Base-by-base conservation (phyloP, 2,113 vertebrate genomes). In the Eurypyga helias region DNA sequence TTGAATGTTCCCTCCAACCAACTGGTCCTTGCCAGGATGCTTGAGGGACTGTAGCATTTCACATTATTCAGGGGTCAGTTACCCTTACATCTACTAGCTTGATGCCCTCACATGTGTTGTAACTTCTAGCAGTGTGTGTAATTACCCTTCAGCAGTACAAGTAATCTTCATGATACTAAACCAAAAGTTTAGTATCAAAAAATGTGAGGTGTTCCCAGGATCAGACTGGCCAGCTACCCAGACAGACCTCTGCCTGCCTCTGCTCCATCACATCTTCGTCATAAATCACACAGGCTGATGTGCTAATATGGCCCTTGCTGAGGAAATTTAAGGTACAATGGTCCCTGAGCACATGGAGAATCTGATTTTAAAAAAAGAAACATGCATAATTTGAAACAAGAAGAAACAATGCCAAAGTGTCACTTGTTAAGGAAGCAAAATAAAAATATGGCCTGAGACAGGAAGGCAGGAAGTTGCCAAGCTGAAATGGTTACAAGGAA, bases 41-140 rank as follows among this genome's bases (percentile, higher is more conserved):
- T 28, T 12, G 13, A 28, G 34, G 29, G 26, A 24, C 19, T 81
- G 26, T 48, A 10, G 52, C 0, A 38, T 29, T 79, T 69, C 24
- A 16, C 43, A 17, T 46, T 41, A 51, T 16, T 77, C 25, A 45
- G 26, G 29, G 31, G 10, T 25, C 13, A 29, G 15, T 57, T 78
- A 20, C 45, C 41, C 11, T 83, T 34, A 17, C 13, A 49, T 49
- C 24, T 54, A 28, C 65, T 82, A 34, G 6, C 18, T 7, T 41
- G 65, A 20, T 48, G 48, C 10, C 9, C 5, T 86, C 6, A 12
- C 0, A 0, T 17, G 31, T 45, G 14, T 16, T 61, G 24, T 5
- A 76, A 24, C 45, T 76, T 72, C 75, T 41, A 52, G 23, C 4
- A 58, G 28, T 0, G 0, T 45, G n/a, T 31, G 26, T 31, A 55